These are phyloP conservation scores for Molorchus minor DNA, from an alignment of 2,888 invertebrate species.

Conservation along the genomic window DNA sequence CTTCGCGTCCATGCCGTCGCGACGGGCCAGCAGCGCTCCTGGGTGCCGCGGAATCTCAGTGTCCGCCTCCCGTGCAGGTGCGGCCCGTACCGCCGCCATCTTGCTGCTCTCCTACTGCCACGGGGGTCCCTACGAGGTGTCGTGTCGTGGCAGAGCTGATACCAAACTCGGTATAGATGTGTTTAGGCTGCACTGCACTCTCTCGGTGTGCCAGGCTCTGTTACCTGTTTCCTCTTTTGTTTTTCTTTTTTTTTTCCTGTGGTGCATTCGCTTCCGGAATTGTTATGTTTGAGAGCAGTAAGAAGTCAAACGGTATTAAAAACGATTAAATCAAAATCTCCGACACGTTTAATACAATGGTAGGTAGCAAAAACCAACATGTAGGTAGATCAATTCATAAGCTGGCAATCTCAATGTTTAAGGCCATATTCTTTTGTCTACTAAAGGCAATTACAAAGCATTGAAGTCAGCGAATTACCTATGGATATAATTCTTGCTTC, in stretches of 20 bases:
- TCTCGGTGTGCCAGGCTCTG: constrained; percentile 25
- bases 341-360: no score
- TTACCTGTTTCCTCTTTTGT: constrained; percentile 19
- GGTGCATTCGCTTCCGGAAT: constrained; percentile 10
- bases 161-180: constrained; percentile 37
- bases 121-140: constrained; percentile 57
- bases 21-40: constrained; percentile 68
- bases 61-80: constrained; percentile 89
- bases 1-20: constrained; percentile 64
- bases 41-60: constrained; percentile 58
- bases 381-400: no score
- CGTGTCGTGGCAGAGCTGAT: constrained; percentile 24
- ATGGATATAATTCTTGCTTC: no score
- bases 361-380: no score
- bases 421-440: no score
- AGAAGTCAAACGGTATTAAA: no score
- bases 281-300: no score
- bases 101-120: constrained; percentile 89
- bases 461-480: no score
- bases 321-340: no score
- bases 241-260: constrained; percentile 8
- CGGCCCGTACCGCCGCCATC: constrained; percentile 93
- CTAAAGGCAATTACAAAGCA: no score
- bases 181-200: constrained; percentile 23
- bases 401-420: no score